Evolutionary conservation across 2,113 vertebrate genomes (phyloP).

Genomic region (Rallus limicola): DNA sequence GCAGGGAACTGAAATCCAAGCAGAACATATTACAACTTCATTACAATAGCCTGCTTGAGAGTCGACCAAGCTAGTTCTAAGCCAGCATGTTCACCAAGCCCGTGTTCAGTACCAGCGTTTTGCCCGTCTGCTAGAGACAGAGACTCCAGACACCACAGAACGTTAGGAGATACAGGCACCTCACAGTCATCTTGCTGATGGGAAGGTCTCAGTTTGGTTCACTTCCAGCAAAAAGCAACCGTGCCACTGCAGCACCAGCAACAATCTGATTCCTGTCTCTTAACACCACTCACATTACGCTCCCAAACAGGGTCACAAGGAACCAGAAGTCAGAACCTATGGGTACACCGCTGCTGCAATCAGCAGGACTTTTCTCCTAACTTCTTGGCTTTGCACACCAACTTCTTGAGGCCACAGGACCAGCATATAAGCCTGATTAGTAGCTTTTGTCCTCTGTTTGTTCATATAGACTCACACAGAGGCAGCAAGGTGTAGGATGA

Average conservation of each 20-base stretch:
- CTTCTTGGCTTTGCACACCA: background rate
- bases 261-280: background rate
- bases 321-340: conserved; percentile 12
- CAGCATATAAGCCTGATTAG: background rate
- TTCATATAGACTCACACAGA: background rate
- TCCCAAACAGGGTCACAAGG: conserved; percentile 1
- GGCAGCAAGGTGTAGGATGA: background rate
- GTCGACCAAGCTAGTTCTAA: background rate
- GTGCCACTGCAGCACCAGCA: background rate
- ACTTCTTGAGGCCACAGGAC: background rate
- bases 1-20: background rate
- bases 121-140: background rate
- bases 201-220: background rate
- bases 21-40: background rate
- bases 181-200: rapidly evolving
- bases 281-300: background rate
- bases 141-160: background rate
- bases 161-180: background rate
- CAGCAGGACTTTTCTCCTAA: background rate
- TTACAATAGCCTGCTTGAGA: background rate
- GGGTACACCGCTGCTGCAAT: background rate
- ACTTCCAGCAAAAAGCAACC: background rate
- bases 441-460: background rate
- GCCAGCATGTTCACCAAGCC: background rate
- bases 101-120: background rate